These are phyloP conservation scores for Catostylus mosaicus DNA, from an alignment of 30 jellyfish, hydroid and myxozoan genomes.

Conservation along the genomic window DNA sequence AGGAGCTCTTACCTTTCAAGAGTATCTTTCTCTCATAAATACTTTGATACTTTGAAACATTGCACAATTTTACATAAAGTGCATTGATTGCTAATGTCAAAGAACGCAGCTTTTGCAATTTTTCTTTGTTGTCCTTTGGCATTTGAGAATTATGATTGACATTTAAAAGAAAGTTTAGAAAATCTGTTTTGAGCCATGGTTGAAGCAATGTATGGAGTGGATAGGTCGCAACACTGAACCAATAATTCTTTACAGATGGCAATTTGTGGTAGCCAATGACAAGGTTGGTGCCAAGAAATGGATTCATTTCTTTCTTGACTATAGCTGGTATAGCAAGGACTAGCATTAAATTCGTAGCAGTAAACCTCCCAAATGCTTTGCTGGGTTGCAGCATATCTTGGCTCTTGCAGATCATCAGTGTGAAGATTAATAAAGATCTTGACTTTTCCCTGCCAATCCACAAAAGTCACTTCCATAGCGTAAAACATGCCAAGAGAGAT, in stretches of 20 bases:
- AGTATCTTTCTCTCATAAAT: slow-evolving; percentile 86
- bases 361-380: too few species aligned
- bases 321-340: not conserved
- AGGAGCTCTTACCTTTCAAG: slow-evolving; percentile 91
- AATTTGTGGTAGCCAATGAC: slow-evolving; percentile 55
- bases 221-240: slow-evolving; percentile 60
- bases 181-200: slow-evolving; percentile 26
- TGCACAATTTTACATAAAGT: slow-evolving; percentile 59
- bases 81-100: slow-evolving; percentile 61
- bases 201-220: slow-evolving; percentile 23
- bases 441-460: too few species aligned
- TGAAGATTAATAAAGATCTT: too few species aligned
- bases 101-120: slow-evolving; percentile 76
- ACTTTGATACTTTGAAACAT: slow-evolving; percentile 62
- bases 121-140: slow-evolving; percentile 63
- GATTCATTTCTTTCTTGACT: slow-evolving; percentile 22
- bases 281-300: slow-evolving; percentile 33
- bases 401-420: too few species aligned
- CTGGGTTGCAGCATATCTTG: too few species aligned
- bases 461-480: too few species aligned
- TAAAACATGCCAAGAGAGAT: too few species aligned
- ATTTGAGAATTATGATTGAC: slow-evolving; percentile 62
- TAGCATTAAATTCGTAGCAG: too few species aligned
- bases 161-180: not conserved
- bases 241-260: slow-evolving; percentile 45